phyloP scores from a whole-genome alignment of 2,797 vertebrate species.

The Coregonus sp. region DNA sequence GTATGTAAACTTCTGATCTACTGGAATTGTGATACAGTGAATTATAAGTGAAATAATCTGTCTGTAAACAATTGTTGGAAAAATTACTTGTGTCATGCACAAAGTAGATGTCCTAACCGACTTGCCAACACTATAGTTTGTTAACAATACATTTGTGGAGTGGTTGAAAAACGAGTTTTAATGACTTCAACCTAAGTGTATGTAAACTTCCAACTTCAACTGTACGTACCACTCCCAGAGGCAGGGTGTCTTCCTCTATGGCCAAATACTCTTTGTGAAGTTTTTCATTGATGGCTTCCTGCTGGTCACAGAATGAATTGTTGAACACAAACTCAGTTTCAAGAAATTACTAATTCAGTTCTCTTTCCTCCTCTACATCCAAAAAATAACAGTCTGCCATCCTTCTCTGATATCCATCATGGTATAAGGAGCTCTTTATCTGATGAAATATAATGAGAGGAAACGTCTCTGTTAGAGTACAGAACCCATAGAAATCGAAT shows the following conservation, averaged over 20 bases:
- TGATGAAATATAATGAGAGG: background rate
- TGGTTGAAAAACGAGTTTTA: too few species aligned
- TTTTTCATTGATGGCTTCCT: constrained; percentile 70
- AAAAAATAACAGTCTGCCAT: background rate
- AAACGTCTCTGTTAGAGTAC: background rate
- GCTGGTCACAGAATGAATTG: constrained; percentile 60
- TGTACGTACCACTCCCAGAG: constrained; percentile 65
- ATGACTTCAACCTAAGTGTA: too few species aligned
- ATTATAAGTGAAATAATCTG: too few species aligned
- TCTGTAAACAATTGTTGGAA: too few species aligned
- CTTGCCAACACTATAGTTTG: too few species aligned
- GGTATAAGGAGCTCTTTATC: background rate
- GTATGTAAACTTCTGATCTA: too few species aligned
- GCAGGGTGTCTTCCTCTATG: constrained; percentile 76
- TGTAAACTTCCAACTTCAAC: too few species aligned
- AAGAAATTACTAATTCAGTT: background rate
- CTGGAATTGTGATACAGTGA: too few species aligned
- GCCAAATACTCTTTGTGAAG: constrained; percentile 72
- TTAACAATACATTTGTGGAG: too few species aligned
- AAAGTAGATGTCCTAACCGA: too few species aligned
- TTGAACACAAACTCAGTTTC: background rate
- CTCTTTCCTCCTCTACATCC: background rate
- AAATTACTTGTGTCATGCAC: too few species aligned
- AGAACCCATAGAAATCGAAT: background rate
- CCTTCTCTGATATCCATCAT: background rate